phyloP scores from a whole-genome alignment of 2,888 invertebrate genomes.

The Patella pellucida region DNA sequence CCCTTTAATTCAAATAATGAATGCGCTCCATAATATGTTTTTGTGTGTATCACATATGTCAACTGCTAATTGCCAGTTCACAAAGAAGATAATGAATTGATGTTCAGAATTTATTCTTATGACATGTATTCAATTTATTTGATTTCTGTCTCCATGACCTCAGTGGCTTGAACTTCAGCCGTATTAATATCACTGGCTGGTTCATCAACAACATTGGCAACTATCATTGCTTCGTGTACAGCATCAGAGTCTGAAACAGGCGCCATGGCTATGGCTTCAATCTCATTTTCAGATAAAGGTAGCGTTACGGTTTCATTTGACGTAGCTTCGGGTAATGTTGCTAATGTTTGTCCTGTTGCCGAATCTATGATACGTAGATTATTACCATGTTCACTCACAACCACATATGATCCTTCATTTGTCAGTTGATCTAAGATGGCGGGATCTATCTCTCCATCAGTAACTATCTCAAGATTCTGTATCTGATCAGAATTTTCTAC shows the following conservation, averaged over 20 bases:
- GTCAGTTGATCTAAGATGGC: conserved; percentile 44
- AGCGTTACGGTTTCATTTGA: conserved; percentile 32
- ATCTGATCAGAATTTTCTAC: conserved; percentile 35
- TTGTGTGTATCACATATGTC: too few species aligned
- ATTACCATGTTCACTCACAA: conserved; percentile 42
- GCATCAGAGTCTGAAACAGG: conserved; percentile 27
- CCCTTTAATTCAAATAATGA: too few species aligned
- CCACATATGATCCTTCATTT: conserved; percentile 42
- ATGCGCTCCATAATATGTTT: too few species aligned
- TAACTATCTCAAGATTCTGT: conserved; percentile 54
- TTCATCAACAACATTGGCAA: conserved; percentile 33
- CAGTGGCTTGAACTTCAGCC: not conserved
- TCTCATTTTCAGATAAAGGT: conserved; percentile 35
- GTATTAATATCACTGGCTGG: conserved; percentile 14
- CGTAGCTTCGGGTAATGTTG: conserved; percentile 33
- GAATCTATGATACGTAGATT: conserved; percentile 49
- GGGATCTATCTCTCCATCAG: conserved; percentile 40
- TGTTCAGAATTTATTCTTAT: too few species aligned
- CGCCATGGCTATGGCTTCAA: conserved; percentile 38
- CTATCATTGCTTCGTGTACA: conserved; percentile 39
- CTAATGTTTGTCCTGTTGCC: conserved; percentile 49
- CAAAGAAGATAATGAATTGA: too few species aligned
- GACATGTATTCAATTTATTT: too few species aligned
- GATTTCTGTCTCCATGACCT: conserved; percentile 8
- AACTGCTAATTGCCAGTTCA: too few species aligned